Evolutionary conservation across 1,140 invertebrate species (phyloP).

Genomic region (Orchesella cincta): DNA sequence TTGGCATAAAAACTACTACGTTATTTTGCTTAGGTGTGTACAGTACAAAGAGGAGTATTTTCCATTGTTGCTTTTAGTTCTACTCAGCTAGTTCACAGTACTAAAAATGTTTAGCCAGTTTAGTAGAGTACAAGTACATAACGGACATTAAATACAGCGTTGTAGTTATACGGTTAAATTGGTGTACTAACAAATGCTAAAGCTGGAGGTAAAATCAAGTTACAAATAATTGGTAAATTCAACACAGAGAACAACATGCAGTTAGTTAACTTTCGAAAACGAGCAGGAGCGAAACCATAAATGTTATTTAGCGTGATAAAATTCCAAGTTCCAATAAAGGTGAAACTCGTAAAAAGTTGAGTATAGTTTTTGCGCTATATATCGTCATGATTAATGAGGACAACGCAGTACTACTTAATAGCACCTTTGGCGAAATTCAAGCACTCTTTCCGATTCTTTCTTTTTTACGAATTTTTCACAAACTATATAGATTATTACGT

Average conservation of each 20-base stretch:
- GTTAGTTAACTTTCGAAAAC: too few relatives aligned
- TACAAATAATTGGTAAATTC: too few relatives aligned
- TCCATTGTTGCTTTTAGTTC: too few relatives aligned
- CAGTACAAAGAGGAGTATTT: background rate
- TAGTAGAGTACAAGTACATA: too few relatives aligned
- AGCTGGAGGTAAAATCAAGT: too few relatives aligned
- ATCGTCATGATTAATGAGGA: background rate
- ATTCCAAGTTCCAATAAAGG: background rate
- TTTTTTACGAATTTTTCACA: background rate
- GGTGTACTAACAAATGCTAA: too few relatives aligned
- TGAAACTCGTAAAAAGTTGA: background rate
- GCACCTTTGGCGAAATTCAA: conserved; percentile 19
- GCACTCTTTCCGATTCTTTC: background rate
- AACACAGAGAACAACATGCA: too few relatives aligned
- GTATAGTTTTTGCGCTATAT: background rate
- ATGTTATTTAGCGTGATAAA: background rate
- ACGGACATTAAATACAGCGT: too few relatives aligned
- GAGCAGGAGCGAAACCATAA: too few relatives aligned
- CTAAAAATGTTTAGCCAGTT: too few relatives aligned
- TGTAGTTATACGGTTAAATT: too few relatives aligned
- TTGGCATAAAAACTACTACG: background rate
- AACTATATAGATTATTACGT: background rate
- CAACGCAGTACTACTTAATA: background rate
- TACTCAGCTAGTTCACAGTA: too few relatives aligned
- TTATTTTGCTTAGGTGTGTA: background rate